Base-by-base conservation (phyloP, 2,888 invertebrate genomes). In the Galerucella nymphaeae region DNA sequence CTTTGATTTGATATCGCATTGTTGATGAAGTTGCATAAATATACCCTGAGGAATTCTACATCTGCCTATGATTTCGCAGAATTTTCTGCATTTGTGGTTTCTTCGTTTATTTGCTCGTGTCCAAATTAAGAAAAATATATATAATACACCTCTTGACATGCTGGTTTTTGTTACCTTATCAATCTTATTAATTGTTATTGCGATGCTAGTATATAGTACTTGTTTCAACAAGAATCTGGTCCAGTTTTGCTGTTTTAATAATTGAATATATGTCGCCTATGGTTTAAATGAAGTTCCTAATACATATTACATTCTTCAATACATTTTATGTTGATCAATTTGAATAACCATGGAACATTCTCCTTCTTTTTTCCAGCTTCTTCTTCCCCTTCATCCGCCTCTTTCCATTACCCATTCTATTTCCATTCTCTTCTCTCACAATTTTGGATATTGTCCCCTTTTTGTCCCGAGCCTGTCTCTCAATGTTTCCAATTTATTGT, bases 1-100 rank as follows among this genome's bases (percentile, higher is more conserved):
- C 68, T 64, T 72, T 64, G 67, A 68, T 68, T 72, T 68, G 62
- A 68, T 68, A 68, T 67, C 68, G 67, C 68, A 72, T 72, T 72
- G 72, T 72, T 72, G 68, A 68, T 68, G 64, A 63, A 72, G 69
- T 62, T 69, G 62, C 69, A 69, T 55, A 62, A 69, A 62, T 62
- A 69, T 62, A 69, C 61, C 69, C 69, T 18, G 20, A 69, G 69
- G 69, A 70, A 64, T 70, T 65, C 53, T 42, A 65, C 70, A 64
- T 65, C 64, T 64, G 55, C 55, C 48, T 63, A 55, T 45, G 62
- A 68, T 70, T 58, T 64, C 70, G 71, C 69, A 69, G 70, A 73
- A 71, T 73, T 75, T 65, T 73, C 45, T 38, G 61, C 14, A 5
- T 23, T 30, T 58, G 30, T 23, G n/a, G 13, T 58, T 58, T 58